Conservation (phyloP, 92 coral and sea anemone genomes). For the Epizoanthus rinbou region DNA sequence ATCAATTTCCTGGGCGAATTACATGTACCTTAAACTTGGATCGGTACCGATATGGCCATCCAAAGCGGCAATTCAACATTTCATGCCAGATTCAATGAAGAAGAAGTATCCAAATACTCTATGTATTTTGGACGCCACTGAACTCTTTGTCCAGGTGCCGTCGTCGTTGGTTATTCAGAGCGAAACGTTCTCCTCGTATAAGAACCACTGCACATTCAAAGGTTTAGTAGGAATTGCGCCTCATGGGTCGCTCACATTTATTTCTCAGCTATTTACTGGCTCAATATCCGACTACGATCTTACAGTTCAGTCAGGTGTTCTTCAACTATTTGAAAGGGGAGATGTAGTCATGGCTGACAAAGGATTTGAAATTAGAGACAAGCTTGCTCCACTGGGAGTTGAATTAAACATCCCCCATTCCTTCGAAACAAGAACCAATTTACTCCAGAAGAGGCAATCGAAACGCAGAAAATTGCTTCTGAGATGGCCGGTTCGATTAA, state of each 20-base stretch:
- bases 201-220: slow-evolving; percentile 36
- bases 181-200: slow-evolving; percentile 36
- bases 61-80: slow-evolving; percentile 15
- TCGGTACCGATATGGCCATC: slow-evolving; percentile 51
- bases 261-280: slow-evolving; percentile 23
- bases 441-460: slow-evolving; percentile 26
- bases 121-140: slow-evolving; percentile 32
- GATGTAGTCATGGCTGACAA: slow-evolving; percentile 42
- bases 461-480: slow-evolving; percentile 20
- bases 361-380: slow-evolving; percentile 42
- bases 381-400: slow-evolving; percentile 27
- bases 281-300: neutral
- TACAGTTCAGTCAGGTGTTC: slow-evolving; percentile 6
- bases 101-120: slow-evolving; percentile 45
- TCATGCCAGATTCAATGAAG: slow-evolving; percentile 13
- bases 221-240: slow-evolving; percentile 60
- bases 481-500: neutral
- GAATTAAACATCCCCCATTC: slow-evolving; percentile 11
- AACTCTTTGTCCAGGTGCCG: slow-evolving; percentile 39
- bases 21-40: slow-evolving; percentile 43
- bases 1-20: slow-evolving; percentile 46
- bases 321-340: slow-evolving; percentile 29
- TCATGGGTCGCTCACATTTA: slow-evolving; percentile 46
- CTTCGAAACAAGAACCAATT: slow-evolving; percentile 13
- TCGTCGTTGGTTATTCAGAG: slow-evolving; percentile 37